Evolutionary conservation across 2,888 invertebrate genomes (phyloP), one percentile per base, ranked within the genome.

Genomic region (Nineta flava): DNA sequence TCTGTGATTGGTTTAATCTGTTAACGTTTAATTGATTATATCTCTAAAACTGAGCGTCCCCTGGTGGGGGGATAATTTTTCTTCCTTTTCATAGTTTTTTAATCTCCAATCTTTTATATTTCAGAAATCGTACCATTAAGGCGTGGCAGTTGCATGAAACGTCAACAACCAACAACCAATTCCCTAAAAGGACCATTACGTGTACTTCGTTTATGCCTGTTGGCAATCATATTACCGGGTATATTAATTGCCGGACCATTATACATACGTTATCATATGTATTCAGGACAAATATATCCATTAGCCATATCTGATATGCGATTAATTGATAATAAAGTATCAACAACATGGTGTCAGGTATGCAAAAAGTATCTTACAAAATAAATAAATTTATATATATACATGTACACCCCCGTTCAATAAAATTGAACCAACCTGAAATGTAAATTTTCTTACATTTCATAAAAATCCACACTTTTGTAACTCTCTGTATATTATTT

Each of bases 281-380:
- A 77, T 61, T 76, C 77, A 13, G 76, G 79, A 6, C 81, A 82
- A 60, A 70, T 81, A 59, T 83, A 83, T 59, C 82, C 84, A 1
- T 70, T 85, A 61, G 79, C 81, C 17, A 77, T 81, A 66, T 82
- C 83, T 0, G 86, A 86, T 62, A 84, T 84, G 77, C 66, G 83
- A 53, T 69, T 85, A 51, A 73, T 85, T 53, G 84, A 85, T 62
- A 76, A 76, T 58, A 77, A 74, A 66, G 76, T 85, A 55, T 85
- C 85, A 1, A 82, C 85, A 1, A 80, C 79, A 15, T 86, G 86
- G 86, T 86, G 86, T 60, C 83, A 85, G 76, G 84, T 84, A 66
- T 65, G 62, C 57, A 38, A 26, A 49, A 31, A 49, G 26, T 26
- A 26, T 26, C 26, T 26, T 26, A n/a, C n/a, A n/a, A n/a, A 49